Evolutionary conservation across 2,888 invertebrate species (phyloP).

Genomic region (Chrysolina americana): DNA sequence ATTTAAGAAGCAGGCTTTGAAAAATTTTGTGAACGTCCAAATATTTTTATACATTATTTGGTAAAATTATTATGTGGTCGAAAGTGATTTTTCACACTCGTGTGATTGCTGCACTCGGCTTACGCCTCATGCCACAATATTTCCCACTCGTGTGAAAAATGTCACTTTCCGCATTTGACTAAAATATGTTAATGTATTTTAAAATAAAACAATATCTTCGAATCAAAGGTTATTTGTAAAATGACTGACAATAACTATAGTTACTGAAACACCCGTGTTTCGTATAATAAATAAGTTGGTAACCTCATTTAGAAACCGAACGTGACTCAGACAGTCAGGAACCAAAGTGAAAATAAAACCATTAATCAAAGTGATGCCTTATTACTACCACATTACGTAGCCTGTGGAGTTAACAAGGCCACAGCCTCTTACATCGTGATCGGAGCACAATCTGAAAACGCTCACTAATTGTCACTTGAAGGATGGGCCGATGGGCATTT

Average conservation of each 20-base stretch:
- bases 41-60: too few relatives aligned
- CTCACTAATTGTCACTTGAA: conserved; percentile 57
- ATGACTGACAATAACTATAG: background rate
- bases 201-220: too few relatives aligned
- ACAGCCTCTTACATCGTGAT: conserved; percentile 58
- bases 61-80: too few relatives aligned
- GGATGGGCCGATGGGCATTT: conserved; percentile 52
- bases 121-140: too few relatives aligned
- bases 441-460: conserved; percentile 56
- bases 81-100: too few relatives aligned
- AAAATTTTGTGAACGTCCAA: too few relatives aligned
- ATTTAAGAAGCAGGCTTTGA: too few relatives aligned
- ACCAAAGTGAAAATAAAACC: conserved; percentile 66
- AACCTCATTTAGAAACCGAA: conserved; percentile 20
- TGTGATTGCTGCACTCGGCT: too few relatives aligned
- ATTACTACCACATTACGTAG: conserved; percentile 67
- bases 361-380: conserved; percentile 67
- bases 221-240: too few relatives aligned
- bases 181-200: too few relatives aligned
- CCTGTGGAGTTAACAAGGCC: conserved; percentile 61
- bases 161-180: too few relatives aligned
- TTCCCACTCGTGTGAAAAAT: too few relatives aligned
- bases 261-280: background rate
- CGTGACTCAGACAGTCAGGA: conserved; percentile 51
- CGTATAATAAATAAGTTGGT: background rate